These are phyloP conservation scores for Tolmerus cingulatus DNA, from an alignment of 2,888 invertebrate species.

Conservation along the genomic window DNA sequence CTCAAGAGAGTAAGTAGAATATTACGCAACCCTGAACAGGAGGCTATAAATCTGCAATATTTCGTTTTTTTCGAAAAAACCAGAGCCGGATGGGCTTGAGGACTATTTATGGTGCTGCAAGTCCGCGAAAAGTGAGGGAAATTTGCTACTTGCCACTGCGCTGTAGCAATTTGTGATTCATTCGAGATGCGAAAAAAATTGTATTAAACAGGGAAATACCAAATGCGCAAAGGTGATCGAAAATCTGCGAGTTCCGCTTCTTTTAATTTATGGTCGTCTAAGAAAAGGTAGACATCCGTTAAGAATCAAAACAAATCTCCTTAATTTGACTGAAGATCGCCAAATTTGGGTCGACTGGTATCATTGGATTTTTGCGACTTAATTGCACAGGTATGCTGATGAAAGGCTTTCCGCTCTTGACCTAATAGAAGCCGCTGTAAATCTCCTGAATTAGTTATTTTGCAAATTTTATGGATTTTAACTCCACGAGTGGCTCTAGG, in stretches of 20 bases:
- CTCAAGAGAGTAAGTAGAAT: neutral
- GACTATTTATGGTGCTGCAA: neutral
- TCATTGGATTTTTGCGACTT: neutral
- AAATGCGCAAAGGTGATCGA: slow-evolving; percentile 13
- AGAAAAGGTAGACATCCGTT: slow-evolving; percentile 6
- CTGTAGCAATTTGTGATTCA: neutral
- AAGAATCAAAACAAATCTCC: slow-evolving; percentile 3
- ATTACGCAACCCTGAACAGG: neutral
- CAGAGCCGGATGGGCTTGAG: neutral
- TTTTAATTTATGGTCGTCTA: neutral
- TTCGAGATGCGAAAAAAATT: neutral
- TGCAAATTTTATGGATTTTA: neutral
- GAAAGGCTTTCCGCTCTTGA: neutral
- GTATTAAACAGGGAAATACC: slow-evolving; percentile 10
- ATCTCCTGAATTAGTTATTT: neutral
- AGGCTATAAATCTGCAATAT: neutral
- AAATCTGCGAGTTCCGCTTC: slow-evolving; percentile 1
- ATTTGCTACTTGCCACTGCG: neutral
- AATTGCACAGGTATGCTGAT: neutral
- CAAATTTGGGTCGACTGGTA: neutral
- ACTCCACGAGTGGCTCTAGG: neutral
- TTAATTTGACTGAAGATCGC: neutral
- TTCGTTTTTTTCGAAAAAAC: neutral
- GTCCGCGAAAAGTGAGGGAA: neutral
- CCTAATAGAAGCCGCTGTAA: neutral